Conservation (phyloP, 1,140 invertebrate species). For the Rhopalosiphum padi region DNA sequence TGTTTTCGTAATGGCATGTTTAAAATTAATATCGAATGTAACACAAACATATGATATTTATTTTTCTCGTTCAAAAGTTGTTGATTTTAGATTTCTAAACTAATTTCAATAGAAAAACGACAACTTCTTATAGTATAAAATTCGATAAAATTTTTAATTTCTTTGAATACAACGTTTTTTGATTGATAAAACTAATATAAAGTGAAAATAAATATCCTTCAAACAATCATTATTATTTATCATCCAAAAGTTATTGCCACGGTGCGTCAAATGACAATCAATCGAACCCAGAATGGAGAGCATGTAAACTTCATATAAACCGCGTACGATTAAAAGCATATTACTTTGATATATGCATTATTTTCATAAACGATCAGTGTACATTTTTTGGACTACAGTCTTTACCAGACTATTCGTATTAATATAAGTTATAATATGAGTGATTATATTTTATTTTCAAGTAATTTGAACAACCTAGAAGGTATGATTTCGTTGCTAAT, state of each 20-base stretch:
- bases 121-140: neutral
- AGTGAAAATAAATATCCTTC: neutral
- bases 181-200: neutral
- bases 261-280: neutral
- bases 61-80: neutral
- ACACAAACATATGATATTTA: neutral
- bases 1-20: neutral
- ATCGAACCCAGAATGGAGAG: too few species aligned
- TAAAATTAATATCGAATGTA: neutral
- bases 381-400: too few species aligned
- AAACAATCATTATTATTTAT: neutral
- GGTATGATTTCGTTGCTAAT: neutral
- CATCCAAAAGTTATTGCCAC: neutral
- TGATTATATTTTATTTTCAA: neutral
- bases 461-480: neutral
- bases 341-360: neutral
- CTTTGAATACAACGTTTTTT: neutral
- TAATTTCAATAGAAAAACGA: neutral
- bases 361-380: neutral
- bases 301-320: neutral
- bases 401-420: too few species aligned
- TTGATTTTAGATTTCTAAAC: neutral
- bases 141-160: neutral
- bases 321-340: neutral
- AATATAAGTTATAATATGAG: neutral